Conservation (phyloP, 2,113 vertebrate genomes). For the Protomyctophum bolini region DNA sequence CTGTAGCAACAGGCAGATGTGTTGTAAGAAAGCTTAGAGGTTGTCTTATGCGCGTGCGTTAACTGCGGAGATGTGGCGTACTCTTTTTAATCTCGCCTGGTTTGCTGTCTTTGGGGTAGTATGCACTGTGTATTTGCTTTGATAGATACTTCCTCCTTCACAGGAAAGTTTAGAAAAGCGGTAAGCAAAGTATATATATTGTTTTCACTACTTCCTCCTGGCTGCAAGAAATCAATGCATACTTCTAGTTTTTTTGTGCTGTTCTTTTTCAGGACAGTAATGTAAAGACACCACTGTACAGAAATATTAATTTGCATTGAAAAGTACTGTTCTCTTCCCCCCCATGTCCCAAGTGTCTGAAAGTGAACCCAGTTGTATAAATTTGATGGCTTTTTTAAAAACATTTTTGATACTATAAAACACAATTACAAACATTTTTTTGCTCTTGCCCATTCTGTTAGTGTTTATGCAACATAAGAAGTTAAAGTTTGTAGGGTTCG, state of each 20-base stretch:
- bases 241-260: constrained; percentile 74
- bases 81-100: constrained; percentile 50
- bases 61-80: constrained; percentile 63
- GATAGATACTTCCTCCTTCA: constrained; percentile 82
- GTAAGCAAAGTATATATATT: constrained; percentile 75
- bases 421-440: constrained; percentile 81
- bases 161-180: constrained; percentile 82
- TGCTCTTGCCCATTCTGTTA: constrained; percentile 93
- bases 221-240: constrained; percentile 71
- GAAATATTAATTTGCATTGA: constrained; percentile 67
- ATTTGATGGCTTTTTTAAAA: constrained; percentile 82
- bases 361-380: constrained; percentile 85
- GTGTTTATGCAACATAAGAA: constrained; percentile 86
- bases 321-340: constrained; percentile 61
- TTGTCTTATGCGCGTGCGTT: constrained; percentile 57
- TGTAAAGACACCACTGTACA: constrained; percentile 67
- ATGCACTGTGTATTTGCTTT: constrained; percentile 71
- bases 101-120: constrained; percentile 70
- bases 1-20: constrained; percentile 53
- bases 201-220: constrained; percentile 51
- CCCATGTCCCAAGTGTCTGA: constrained; percentile 79
- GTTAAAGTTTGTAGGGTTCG: constrained; percentile 90
- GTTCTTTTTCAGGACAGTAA: constrained; percentile 79
- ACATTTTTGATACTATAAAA: constrained; percentile 83
- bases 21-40: constrained; percentile 44